Evolutionary conservation across 2,888 invertebrate genomes (phyloP), one percentile per base, ranked within the genome.

Genomic region (Pristionchus entomophagus): DNA sequence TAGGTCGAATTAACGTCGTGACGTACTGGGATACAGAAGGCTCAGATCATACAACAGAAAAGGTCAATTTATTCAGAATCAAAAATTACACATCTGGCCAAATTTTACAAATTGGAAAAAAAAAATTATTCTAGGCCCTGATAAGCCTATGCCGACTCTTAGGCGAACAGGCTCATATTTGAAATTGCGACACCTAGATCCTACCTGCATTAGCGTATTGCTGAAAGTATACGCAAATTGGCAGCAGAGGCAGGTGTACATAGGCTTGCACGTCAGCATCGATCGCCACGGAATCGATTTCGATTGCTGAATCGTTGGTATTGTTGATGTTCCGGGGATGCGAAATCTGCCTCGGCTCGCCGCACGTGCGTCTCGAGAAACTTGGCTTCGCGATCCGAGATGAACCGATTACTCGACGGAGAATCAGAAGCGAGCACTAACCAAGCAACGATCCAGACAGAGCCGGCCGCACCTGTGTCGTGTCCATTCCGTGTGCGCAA

Each of bases 141-240:
- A n/a, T n/a, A n/a, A n/a, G n/a, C n/a, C n/a, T n/a, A n/a, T n/a
- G n/a, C n/a, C n/a, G n/a, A n/a, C n/a, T n/a, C n/a, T n/a, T n/a
- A n/a, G n/a, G n/a, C n/a, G n/a, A n/a, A n/a, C n/a, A n/a, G n/a
- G n/a, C n/a, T n/a, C n/a, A n/a, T n/a, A n/a, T n/a, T n/a, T n/a
- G n/a, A n/a, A n/a, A n/a, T n/a, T n/a, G n/a, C n/a, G n/a, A n/a
- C n/a, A n/a, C n/a, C n/a, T n/a, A n/a, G n/a, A n/a, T n/a, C n/a
- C n/a, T 22, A 82, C 82, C 32, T 82, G 84, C 45, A 69, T 2
- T 26, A 84, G n/a, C 8, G 65, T 65, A 3, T 65, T 49, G 22
- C n/a, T 69, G 49, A 65, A 84, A 49, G 65, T 84, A 69, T 49
- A 84, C 1, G 62, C 38, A 49, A 84, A 84, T 41, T 84, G 84